Evolutionary conservation across 92 coral and sea anemone genomes (phyloP), one percentile per base, ranked within the genome.

Genomic region (Blastomussa wellsi): DNA sequence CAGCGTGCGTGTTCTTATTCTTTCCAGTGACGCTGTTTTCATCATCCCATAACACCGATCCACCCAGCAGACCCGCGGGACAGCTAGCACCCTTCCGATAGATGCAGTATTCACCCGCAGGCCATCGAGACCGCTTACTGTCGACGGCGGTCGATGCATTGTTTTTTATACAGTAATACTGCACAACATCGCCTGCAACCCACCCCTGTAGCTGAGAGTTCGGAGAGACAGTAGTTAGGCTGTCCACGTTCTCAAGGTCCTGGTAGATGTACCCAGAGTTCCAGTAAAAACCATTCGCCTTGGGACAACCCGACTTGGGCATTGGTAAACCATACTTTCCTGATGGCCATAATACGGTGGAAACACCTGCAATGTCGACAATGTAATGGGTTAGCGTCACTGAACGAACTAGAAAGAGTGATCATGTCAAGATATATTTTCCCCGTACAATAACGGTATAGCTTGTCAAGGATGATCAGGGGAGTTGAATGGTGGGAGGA

Each of bases 101-200:
- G 72, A 93, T 62, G 70, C 97, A 93, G 79, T 93, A 93, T 33
- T 90, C 67, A 4, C 97, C 97, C 4, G 52, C 35, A 20, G 97
- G 97, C 97, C 97, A 93, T 41, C 71, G 71, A 12, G 59, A 69
- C 44, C 91, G 75, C 52, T 38, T 74, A 41, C 24, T 17, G 48
- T 86, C 88, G 17, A 74, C 9, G 13, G n/a, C 17, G 22, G 74
- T 67, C 1, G 87, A 47, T 1, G 72, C 82, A 2, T 86, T 41
- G 75, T 88, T 89, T 77, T 93, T 93, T 55, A 91, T 89, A 44
- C 97, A 93, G 78, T 89, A 93, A 33, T 86, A 86, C 79, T 75
- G 86, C n/a, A 60, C 67, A 15, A 93, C 97, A 74, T 89, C 73
- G n/a, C 44, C 84, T 0, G 91, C 79, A 20, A 88, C 93, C 64